A percentile compares a stretch with the other conserved stretches of the same genome.
Evolutionary conservation across 2,113 vertebrate genomes (phyloP).

Genomic region (Crotalus horridus): DNA sequence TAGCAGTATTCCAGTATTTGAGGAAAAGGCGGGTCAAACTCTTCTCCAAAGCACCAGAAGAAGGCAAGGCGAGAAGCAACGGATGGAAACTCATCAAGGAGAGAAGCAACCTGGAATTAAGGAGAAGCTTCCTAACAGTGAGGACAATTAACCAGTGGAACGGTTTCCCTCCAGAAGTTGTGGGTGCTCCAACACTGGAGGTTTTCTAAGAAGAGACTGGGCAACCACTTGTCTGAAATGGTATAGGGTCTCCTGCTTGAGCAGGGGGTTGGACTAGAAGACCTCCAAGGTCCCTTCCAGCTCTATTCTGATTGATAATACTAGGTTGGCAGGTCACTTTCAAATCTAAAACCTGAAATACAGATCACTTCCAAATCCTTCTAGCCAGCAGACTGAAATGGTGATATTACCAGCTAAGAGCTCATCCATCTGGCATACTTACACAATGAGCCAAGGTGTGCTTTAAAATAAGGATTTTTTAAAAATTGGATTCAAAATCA

Average conservation of each 20-base stretch:
- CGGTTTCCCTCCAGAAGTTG: background rate
- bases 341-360: slow-evolving; percentile 14
- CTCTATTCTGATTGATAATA: background rate
- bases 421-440: slow-evolving; percentile 51
- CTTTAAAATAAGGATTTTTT: slow-evolving; percentile 68
- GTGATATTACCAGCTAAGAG: slow-evolving; percentile 52
- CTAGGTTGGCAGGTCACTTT: background rate
- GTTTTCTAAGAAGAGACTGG: background rate
- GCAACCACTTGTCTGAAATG: background rate
- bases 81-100: no score
- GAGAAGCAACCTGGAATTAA: no score
- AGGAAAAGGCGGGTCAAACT: no score
- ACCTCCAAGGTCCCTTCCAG: background rate
- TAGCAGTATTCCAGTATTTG: no score
- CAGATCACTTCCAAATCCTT: slow-evolving; percentile 48
- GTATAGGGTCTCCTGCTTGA: background rate
- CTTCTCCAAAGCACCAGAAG: no score
- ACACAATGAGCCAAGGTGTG: slow-evolving; percentile 59
- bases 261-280: background rate
- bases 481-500: slow-evolving; percentile 72
- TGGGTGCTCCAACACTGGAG: background rate
- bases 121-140: background rate
- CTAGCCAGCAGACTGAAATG: slow-evolving; percentile 51
- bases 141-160: background rate
- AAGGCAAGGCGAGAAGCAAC: no score